Percentiles rank a stretch among this genome's conserved stretches.
Evolutionary conservation across 2,113 vertebrate genomes (phyloP).

Genomic region (Genyomyrus donnyi): DNA sequence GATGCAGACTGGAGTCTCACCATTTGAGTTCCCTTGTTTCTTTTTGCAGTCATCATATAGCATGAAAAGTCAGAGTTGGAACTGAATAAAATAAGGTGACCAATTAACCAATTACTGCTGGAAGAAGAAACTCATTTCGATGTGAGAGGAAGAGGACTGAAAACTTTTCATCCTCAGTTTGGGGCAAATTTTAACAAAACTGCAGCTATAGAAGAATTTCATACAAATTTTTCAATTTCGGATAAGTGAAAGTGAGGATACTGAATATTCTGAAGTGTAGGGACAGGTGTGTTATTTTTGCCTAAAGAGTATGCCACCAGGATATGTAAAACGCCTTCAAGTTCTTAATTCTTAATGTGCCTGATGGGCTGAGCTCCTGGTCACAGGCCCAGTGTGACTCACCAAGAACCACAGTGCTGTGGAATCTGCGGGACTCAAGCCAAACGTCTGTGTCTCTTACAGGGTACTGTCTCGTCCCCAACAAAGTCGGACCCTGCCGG

Average conservation of each 20-base stretch:
- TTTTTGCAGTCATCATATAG: no score
- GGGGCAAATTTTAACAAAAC: background rate
- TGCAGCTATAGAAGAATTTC: background rate
- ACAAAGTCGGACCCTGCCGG: constrained; percentile 78
- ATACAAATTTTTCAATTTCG: background rate
- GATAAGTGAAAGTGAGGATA: background rate
- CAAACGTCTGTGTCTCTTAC: background rate
- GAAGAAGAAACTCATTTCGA: background rate
- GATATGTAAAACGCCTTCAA: background rate
- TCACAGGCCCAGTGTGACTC: background rate
- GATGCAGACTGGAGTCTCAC: background rate
- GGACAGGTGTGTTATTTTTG: background rate
- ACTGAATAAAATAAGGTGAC: background rate
- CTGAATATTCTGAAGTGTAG: background rate
- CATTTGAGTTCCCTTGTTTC: background rate
- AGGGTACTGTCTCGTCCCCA: constrained; percentile 70
- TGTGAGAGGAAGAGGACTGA: background rate
- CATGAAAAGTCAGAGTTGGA: background rate
- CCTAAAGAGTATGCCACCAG: background rate
- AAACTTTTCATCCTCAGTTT: background rate
- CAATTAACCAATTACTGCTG: background rate
- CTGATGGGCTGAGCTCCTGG: background rate
- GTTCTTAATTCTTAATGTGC: background rate
- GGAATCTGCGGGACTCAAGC: background rate
- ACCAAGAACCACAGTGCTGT: background rate